phyloP scores from a whole-genome alignment of 2,113 vertebrate genomes.

The Mionectes macconnelli region DNA sequence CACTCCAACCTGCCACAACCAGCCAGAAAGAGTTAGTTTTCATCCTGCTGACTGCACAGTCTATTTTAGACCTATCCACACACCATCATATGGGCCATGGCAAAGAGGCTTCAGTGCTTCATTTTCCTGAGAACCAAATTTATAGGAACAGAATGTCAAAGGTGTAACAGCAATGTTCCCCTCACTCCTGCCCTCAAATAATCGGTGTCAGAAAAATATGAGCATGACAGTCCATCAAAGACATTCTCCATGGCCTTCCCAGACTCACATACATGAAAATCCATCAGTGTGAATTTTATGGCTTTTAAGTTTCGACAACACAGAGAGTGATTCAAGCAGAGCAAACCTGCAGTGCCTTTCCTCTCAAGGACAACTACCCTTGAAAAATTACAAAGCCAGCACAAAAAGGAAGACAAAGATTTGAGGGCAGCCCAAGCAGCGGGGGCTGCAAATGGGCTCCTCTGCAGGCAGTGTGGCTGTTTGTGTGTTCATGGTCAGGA shows the following conservation, averaged over 20 bases:
- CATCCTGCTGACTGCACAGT: background rate
- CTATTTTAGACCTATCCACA: background rate
- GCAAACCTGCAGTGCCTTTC: background rate
- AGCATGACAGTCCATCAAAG: background rate
- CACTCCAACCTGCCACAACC: background rate
- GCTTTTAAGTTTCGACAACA: background rate
- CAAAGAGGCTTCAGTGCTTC: background rate
- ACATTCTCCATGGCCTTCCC: background rate
- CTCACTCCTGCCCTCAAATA: background rate
- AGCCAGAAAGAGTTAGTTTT: background rate
- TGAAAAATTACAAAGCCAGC: background rate
- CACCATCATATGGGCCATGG: background rate
- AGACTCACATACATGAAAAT: background rate
- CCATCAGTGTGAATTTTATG: background rate
- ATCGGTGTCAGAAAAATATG: background rate
- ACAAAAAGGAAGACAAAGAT: background rate
- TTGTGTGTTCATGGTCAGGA: accelerated
- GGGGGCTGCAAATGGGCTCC: background rate
- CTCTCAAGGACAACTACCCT: conserved; percentile 7
- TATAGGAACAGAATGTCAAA: background rate
- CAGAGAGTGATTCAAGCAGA: background rate
- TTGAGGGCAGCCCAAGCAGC: background rate
- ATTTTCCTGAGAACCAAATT: background rate
- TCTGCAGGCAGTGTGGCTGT: background rate
- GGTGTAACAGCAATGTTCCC: background rate